These are phyloP conservation scores for Porphyrio hochstetteri DNA, from an alignment of 2,113 vertebrate species.

Conservation along the genomic window DNA sequence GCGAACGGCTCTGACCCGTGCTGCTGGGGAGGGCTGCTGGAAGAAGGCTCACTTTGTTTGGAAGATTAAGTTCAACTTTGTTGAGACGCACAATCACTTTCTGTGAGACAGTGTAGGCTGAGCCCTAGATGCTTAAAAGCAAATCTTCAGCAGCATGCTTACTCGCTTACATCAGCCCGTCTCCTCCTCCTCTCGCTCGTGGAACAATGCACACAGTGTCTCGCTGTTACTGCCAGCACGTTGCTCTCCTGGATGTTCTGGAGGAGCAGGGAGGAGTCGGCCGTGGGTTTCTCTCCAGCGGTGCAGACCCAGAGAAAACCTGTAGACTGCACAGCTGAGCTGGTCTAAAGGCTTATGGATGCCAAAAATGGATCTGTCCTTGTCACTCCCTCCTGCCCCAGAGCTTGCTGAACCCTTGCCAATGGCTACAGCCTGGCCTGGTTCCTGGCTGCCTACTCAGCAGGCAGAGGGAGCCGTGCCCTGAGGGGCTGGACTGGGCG, in stretches of 20 bases:
- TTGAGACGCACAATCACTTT: constrained; percentile 75
- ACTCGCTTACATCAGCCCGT: constrained; percentile 74
- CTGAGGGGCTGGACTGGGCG: fast-evolving
- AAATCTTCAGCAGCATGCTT: constrained; percentile 75
- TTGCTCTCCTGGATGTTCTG: fast-evolving
- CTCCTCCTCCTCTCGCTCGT: constrained; percentile 53
- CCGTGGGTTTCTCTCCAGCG: not conserved
- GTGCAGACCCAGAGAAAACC: not conserved
- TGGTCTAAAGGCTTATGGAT: not conserved
- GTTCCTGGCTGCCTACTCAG: not conserved
- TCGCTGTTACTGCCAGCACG: constrained; percentile 54
- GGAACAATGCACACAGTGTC: constrained; percentile 79
- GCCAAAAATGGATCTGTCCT: not conserved
- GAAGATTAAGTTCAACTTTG: constrained; percentile 71
- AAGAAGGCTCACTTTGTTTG: constrained; percentile 78
- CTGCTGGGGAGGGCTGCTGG: not conserved
- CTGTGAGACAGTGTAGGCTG: constrained; percentile 68
- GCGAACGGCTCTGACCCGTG: constrained; percentile 2
- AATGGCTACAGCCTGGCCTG: fast-evolving
- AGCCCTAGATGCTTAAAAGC: constrained; percentile 71
- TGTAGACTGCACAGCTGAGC: not conserved
- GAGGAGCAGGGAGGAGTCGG: not conserved
- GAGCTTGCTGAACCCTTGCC: not conserved
- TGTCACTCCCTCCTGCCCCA: not conserved
- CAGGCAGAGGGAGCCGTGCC: not conserved